Conservation (phyloP, 2,113 vertebrate species). For the Rhea americana region DNA sequence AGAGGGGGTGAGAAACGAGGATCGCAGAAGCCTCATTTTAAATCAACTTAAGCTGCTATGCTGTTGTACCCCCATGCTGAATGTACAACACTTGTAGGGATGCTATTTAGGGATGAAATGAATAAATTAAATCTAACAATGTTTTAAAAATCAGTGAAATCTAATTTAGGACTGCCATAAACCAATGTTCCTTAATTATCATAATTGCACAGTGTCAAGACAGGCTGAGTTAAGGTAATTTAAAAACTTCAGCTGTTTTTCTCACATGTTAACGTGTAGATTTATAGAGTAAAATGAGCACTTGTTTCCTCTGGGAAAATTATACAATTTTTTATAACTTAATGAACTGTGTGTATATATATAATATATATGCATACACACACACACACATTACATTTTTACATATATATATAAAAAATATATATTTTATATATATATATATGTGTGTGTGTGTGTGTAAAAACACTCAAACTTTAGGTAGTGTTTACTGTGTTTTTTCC, state of each 20-base stretch:
- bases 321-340: not conserved
- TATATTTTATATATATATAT: too few relatives aligned
- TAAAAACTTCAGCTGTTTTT: conserved; percentile 20
- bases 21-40: not conserved
- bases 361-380: too few relatives aligned
- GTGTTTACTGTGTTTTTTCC: not conserved
- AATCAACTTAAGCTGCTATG: not conserved
- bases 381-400: too few relatives aligned
- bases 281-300: not conserved
- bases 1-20: not conserved
- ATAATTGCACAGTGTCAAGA: conserved; percentile 32
- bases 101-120: not conserved
- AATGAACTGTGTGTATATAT: not conserved
- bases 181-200: conserved; percentile 42
- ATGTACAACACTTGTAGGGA: not conserved
- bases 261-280: conserved; percentile 16
- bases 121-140: not conserved
- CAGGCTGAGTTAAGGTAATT: conserved; percentile 8
- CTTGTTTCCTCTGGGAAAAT: not conserved
- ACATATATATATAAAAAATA: too few relatives aligned
- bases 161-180: conserved; percentile 41
- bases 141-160: conserved; percentile 38
- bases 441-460: not conserved
- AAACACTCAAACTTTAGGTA: not conserved
- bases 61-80: not conserved